Base-by-base conservation (phyloP, 1,140 invertebrate species). In the Drosophila elegans region DNA sequence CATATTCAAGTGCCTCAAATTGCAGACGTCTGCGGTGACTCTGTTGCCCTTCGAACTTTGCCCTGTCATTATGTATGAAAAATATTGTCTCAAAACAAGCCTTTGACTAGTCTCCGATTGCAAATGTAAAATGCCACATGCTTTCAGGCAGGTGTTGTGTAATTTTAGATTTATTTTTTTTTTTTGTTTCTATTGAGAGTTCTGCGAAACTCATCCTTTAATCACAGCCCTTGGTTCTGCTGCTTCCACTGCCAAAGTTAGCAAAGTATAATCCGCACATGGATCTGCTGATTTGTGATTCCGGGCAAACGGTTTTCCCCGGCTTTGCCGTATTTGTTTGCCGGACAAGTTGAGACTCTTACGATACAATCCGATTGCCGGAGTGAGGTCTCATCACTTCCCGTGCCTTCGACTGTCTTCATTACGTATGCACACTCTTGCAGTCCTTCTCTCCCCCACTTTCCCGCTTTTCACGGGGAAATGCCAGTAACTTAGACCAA, bases 371-470 rank as follows among this genome's bases (percentile, higher is more conserved):
- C 83, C 61, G 62, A 85, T 84, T 84, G 77, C 41, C 46, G 44
- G 61, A 73, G 48, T 62, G 49, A 42, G 25, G 39, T 42, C 68
- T 41, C 42, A 7, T 36, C 54, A 38, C 39, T 48, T 60, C 10
- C 48, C 32, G n/a, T 5, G 21, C 25, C 49, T 36, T 46, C 29
- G 72, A 49, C 61, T 63, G 63, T 79, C 78, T 85, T 85, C 79
- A 86, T 85, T 85, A 86, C 81, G 82, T 78, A 85, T 85, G 82
- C 81, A 85, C 78, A 69, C 68, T 64, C 38, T 21, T 27, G 48
- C 13, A 36, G 29, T 61, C 34, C 25, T 11, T 36, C 29, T 12
- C 51, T 57, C 10, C n/a, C 25, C 7, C 3, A 21, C 38, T 9
- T 27, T 36, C 44, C 11, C 55, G 10, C 34, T 36, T 67, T 53